Evolutionary conservation across 1,140 invertebrate genomes (phyloP).

Genomic region (Charaxes varanes): DNA sequence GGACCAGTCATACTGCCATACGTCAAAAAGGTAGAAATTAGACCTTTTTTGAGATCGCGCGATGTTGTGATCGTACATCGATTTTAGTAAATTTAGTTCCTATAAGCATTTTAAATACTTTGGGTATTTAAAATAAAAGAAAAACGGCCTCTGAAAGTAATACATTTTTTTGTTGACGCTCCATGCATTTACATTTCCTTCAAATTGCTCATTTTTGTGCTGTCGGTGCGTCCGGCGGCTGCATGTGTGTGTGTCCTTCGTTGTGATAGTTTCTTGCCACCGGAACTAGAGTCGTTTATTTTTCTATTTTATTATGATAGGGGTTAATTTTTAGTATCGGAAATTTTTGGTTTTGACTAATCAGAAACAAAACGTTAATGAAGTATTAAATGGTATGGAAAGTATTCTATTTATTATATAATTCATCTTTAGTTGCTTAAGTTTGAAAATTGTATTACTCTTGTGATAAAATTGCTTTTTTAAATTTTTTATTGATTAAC

Average conservation of each 20-base stretch:
- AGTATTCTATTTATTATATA: too few relatives aligned
- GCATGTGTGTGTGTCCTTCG: too few relatives aligned
- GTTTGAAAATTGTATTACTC: too few relatives aligned
- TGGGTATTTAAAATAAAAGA: too few relatives aligned
- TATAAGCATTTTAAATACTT: constrained; percentile 25
- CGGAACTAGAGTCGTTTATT: constrained; percentile 19
- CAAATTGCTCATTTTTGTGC: constrained; percentile 36
- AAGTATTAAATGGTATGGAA: too few relatives aligned
- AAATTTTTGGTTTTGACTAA: too few relatives aligned
- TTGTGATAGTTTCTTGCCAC: constrained; percentile 69
- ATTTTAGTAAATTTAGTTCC: constrained; percentile 27
- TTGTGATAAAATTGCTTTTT: too few relatives aligned
- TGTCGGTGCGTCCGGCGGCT: constrained; percentile 40
- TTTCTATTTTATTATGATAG: constrained; percentile 11
- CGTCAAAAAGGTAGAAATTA: background rate
- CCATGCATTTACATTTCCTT: constrained; percentile 22
- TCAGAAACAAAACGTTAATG: too few relatives aligned
- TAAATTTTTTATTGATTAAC: too few relatives aligned
- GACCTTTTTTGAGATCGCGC: background rate
- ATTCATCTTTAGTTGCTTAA: too few relatives aligned
- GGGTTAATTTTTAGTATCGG: too few relatives aligned
- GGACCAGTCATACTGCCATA: constrained; percentile 18
- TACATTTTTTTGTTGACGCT: too few relatives aligned
- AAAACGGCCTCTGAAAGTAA: constrained; percentile 12
- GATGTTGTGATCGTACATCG: constrained; percentile 14